Conservation (phyloP, 2,797 vertebrate genomes). For the Acrossocheilus wenchowensis region DNA sequence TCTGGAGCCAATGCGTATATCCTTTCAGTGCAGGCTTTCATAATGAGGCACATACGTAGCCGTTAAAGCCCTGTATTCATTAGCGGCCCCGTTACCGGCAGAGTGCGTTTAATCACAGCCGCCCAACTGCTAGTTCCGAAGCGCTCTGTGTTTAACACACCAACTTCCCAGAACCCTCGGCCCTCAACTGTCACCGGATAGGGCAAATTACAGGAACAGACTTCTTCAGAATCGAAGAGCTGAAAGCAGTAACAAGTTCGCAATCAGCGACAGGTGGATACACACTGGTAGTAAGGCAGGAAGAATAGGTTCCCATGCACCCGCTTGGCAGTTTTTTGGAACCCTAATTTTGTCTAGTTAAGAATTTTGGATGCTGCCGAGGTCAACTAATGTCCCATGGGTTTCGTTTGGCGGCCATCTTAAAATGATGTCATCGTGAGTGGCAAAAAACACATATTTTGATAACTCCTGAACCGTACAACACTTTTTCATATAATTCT, state of each 20-base stretch:
- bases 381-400: too few relatives aligned
- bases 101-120: slow-evolving; percentile 67
- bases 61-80: slow-evolving; percentile 68
- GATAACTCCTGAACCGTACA: too few relatives aligned
- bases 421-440: too few relatives aligned
- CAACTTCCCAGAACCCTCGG: slow-evolving; percentile 41
- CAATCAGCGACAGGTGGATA: slow-evolving; percentile 23
- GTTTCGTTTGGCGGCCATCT: too few relatives aligned
- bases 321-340: too few relatives aligned
- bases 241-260: slow-evolving; percentile 9
- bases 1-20: slow-evolving; percentile 67
- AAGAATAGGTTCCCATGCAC: too few relatives aligned
- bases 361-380: too few relatives aligned
- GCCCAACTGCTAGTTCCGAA: slow-evolving; percentile 47
- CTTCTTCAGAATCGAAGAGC: slow-evolving; percentile 16
- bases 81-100: slow-evolving; percentile 64
- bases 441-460: too few relatives aligned
- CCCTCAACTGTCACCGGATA: slow-evolving; percentile 33
- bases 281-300: background rate
- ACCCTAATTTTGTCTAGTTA: too few relatives aligned
- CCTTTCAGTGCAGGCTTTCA: slow-evolving; percentile 64
- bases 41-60: slow-evolving; percentile 61
- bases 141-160: slow-evolving; percentile 48
- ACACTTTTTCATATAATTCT: too few relatives aligned
- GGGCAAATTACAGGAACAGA: slow-evolving; percentile 37